Conservation (phyloP, 2,888 invertebrate genomes). For the Mamestra brassicae region DNA sequence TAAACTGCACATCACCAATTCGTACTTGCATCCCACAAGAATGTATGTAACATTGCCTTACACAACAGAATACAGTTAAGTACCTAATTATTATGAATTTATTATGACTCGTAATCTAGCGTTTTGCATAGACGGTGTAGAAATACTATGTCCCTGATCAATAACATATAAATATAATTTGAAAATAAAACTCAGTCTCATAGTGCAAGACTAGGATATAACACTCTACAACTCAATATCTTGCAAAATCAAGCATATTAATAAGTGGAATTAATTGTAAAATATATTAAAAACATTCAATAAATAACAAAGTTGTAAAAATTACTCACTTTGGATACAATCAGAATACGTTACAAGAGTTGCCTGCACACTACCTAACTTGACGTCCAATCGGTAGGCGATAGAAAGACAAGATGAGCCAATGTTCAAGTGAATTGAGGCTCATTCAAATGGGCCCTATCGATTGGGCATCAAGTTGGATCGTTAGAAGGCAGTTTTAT, state of each 20-base stretch:
- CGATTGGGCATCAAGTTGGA: not conserved
- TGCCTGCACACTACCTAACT: conserved; percentile 1
- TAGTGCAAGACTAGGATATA: conserved; percentile 53
- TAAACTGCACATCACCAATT: conserved; percentile 20
- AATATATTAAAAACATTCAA: conserved; percentile 40
- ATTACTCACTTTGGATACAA: conserved; percentile 23
- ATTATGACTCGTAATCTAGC: conserved; percentile 58
- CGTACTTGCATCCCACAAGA: conserved; percentile 30
- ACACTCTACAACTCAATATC: conserved; percentile 18
- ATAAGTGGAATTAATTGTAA: conserved; percentile 31
- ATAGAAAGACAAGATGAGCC: not conserved
- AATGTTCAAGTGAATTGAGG: not conserved
- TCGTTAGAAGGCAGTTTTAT: not conserved
- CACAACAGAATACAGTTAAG: conserved; percentile 59
- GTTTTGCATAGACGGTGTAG: conserved; percentile 62
- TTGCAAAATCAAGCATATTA: conserved; percentile 38
- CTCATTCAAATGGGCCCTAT: not conserved
- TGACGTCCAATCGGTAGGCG: not conserved
- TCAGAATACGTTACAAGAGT: conserved; percentile 16
- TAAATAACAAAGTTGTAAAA: conserved; percentile 48
- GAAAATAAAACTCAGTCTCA: conserved; percentile 65
- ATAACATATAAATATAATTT: conserved; percentile 49
- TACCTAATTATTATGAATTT: conserved; percentile 62
- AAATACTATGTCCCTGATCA: conserved; percentile 63
- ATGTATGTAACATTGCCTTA: conserved; percentile 53